Conservation (phyloP, 30 jellyfish, hydroid and myxozoan species). For the Pelagia noctiluca region DNA sequence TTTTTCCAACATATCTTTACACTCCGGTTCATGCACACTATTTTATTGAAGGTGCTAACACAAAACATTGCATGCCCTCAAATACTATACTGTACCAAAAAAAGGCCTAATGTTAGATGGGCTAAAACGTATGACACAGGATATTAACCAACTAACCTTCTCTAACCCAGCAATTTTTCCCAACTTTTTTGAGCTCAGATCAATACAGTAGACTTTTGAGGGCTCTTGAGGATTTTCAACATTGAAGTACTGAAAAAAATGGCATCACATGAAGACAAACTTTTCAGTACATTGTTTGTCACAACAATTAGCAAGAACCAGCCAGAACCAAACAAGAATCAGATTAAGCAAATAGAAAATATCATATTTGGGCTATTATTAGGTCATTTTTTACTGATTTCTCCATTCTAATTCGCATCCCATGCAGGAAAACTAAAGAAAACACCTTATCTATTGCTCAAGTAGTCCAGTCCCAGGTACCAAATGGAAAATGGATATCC, state of each 20-base stretch:
- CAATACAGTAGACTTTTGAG: constrained; percentile 45
- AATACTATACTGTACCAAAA: background rate
- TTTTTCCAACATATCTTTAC: background rate
- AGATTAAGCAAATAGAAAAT: background rate
- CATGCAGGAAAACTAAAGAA: too few species aligned
- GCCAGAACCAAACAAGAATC: background rate
- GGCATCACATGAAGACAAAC: background rate
- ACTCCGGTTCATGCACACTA: background rate
- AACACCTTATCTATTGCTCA: too few species aligned
- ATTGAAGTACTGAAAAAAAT: background rate
- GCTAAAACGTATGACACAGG: background rate
- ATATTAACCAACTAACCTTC: constrained; percentile 14
- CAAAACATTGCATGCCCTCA: background rate
- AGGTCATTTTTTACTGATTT: too few species aligned
- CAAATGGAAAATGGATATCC: too few species aligned
- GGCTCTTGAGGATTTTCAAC: constrained; percentile 6
- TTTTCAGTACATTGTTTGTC: background rate
- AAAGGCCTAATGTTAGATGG: background rate
- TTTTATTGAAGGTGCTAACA: background rate
- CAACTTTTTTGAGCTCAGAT: constrained; percentile 35
- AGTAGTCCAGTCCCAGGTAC: too few species aligned
- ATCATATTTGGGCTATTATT: background rate
- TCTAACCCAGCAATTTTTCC: constrained; percentile 4
- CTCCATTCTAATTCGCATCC: background rate
- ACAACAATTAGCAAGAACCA: background rate